These are phyloP conservation scores for Acleris sparsana DNA, from an alignment of 2,888 invertebrate genomes.

Conservation along the genomic window DNA sequence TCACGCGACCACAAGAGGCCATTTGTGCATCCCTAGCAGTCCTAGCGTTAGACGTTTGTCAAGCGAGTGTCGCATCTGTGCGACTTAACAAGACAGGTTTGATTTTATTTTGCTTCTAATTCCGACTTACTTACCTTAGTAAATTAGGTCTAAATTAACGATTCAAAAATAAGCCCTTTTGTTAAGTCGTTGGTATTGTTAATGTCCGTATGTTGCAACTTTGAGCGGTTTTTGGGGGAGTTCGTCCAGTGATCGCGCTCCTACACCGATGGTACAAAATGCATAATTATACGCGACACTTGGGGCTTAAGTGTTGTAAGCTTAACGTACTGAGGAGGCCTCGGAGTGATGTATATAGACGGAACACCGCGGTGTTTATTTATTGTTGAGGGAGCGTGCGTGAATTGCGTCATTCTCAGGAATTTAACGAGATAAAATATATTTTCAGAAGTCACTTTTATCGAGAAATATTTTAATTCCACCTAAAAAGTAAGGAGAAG, in stretches of 20 bases:
- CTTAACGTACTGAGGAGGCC: background rate
- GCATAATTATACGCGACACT: slow-evolving; percentile 64
- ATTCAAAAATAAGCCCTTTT: background rate
- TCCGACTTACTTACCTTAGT: background rate
- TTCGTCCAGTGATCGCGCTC: slow-evolving; percentile 58
- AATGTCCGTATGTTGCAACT: background rate
- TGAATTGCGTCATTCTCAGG: background rate
- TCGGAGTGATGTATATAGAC: slow-evolving; percentile 19
- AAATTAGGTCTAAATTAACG: background rate
- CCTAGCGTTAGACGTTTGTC: background rate
- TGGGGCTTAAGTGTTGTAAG: slow-evolving; percentile 43
- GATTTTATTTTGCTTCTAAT: background rate
- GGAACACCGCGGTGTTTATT: slow-evolving; percentile 37
- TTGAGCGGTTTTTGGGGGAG: slow-evolving; percentile 38
- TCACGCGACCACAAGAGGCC: background rate
- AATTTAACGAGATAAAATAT: no score
- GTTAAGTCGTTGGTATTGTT: background rate
- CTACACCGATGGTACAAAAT: slow-evolving; percentile 74
- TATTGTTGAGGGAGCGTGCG: slow-evolving; percentile 37
- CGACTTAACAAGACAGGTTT: background rate
- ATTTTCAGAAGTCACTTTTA: no score
- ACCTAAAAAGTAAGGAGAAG: no score
- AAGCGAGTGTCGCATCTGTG: background rate
- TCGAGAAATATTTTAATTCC: no score
- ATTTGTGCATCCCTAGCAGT: background rate